A percentile compares a stretch with the other conserved stretches of the same genome.
Evolutionary conservation across 2,797 vertebrate species (phyloP).

Genomic region (Tarsius wallacei): DNA sequence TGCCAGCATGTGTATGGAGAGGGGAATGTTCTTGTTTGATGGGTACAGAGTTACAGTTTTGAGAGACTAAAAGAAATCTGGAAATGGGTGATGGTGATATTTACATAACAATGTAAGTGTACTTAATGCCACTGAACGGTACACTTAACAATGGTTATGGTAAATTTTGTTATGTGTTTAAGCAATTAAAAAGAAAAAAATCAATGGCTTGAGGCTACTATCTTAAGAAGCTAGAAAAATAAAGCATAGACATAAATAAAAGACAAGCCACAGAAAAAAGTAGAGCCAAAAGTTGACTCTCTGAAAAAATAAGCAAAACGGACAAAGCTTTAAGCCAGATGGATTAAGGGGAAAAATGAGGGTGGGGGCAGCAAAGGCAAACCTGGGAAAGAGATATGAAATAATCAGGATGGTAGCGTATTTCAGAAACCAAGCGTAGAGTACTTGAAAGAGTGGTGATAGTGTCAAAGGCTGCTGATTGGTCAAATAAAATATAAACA

Average conservation of each 20-base stretch:
- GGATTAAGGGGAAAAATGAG: not conserved
- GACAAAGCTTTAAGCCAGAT: conserved; percentile 3
- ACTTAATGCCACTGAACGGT: not conserved
- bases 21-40: not conserved
- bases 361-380: not conserved
- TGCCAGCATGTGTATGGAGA: not conserved
- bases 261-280: not conserved
- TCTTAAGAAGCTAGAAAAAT: not conserved
- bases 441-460: not conserved
- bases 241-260: not conserved
- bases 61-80: not conserved
- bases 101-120: not conserved
- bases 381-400: not conserved
- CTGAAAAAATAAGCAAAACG: conserved; percentile 29
- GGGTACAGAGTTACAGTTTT: not conserved
- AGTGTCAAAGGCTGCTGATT: not conserved
- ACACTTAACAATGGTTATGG: not conserved
- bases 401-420: not conserved
- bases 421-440: not conserved
- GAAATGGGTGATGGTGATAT: not conserved
- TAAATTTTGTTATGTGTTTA: not conserved
- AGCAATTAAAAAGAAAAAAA: not conserved
- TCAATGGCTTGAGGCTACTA: not conserved
- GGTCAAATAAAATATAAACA: conserved; percentile 50
- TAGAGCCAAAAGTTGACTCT: conserved; percentile 25